Base-by-base conservation (phyloP, 2,888 invertebrate species). In the Physocephala rufipes region DNA sequence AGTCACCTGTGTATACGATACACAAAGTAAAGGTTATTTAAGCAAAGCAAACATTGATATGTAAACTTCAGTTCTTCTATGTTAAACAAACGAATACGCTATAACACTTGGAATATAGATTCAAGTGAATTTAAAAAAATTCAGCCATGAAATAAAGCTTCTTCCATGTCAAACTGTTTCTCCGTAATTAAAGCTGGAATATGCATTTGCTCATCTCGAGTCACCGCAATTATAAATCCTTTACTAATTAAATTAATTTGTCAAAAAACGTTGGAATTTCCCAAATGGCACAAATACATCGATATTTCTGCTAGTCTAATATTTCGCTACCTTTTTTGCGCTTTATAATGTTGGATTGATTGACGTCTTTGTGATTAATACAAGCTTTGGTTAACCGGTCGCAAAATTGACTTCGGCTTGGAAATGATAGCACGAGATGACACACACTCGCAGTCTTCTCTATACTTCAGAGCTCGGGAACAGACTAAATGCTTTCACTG, bases 301-400 rank as follows among this genome's bases (percentile, higher is more conserved):
- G n/a, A 53, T 58, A 21, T n/a, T 55, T 36, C 9, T 36, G 9
- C 7, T 55, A 26, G 30, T 13, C 47, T 16, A 24, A 63, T 16
- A 47, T 63, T 43, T 21, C 12, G 36, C 12, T 15, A 62, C 19
- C 15, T 43, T 45, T 19, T 45, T 53, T 45, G 43, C 47, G 19
- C 72, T 74, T 74, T 71, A 73, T 72, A 74, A 76, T 71, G 71
- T 70, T 68, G 71, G 62, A 61, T 67, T 73, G 47, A 19, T 49
- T 49, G 12, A n/a, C 49, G 16, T 15, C 12, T 2, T n/a, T 28
- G n/a, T 16, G 53, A 24, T 66, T 19, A 43, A 13, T 53, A n/a
- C 24, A 67, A 74, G 71, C 71, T 72, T 66, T 73, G 75, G 73
- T 75, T 73, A 74, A 76, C 75, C 74, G 75, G 75, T 74, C 69